phyloP scores from a whole-genome alignment of 2,113 vertebrate genomes.

The Fukomys damarensis region DNA sequence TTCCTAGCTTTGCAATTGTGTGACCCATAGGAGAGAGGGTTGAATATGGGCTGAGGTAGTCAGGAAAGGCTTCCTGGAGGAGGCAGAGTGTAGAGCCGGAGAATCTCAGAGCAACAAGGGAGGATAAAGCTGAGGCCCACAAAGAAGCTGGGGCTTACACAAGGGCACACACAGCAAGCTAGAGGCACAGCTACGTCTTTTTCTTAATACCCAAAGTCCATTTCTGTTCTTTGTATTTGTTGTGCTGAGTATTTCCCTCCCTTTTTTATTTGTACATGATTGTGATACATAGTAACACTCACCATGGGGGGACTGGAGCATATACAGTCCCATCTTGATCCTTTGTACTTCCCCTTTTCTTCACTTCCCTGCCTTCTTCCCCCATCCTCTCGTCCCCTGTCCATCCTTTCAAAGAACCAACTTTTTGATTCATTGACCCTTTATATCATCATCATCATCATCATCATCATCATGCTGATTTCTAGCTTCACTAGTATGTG shows the following conservation, averaged over 20 bases:
- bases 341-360: background rate
- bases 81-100: background rate
- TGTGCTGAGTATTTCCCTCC: background rate
- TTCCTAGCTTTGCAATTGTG: background rate
- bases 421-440: background rate
- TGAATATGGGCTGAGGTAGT: background rate
- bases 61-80: conserved; percentile 30
- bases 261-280: background rate
- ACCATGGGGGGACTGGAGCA: background rate
- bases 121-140: background rate
- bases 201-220: background rate
- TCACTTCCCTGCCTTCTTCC: background rate
- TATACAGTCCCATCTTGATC: background rate
- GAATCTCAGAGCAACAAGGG: background rate
- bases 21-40: background rate
- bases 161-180: background rate
- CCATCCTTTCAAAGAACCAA: background rate
- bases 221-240: background rate
- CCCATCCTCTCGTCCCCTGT: background rate
- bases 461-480: background rate
- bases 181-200: background rate
- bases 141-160: background rate
- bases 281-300: background rate
- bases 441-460: background rate
- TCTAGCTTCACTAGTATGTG: background rate